Evolutionary conservation across 2,888 invertebrate genomes (phyloP).

Genomic region (Plebejus argus): DNA sequence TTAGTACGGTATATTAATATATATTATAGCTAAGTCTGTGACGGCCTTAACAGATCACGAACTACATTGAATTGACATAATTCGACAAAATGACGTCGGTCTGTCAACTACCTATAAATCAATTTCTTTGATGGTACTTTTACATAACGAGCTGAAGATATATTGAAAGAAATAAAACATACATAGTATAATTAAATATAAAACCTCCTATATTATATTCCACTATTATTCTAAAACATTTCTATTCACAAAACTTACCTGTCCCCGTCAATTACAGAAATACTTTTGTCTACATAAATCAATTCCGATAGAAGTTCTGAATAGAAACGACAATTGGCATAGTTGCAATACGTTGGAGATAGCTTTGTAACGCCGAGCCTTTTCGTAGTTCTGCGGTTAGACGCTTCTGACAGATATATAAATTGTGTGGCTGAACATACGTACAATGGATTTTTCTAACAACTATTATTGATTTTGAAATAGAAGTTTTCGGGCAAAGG

Average conservation of each 20-base stretch:
- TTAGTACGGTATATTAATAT: too few relatives aligned
- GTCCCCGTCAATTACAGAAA: constrained; percentile 25
- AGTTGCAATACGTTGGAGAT: constrained; percentile 30
- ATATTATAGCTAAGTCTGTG: too few relatives aligned
- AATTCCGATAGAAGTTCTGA: constrained; percentile 30
- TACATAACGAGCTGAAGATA: not conserved
- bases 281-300: constrained; percentile 29
- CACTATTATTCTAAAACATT: not conserved
- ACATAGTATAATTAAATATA: not conserved
- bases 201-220: not conserved
- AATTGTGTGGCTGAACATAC: constrained; percentile 60
- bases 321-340: constrained; percentile 32
- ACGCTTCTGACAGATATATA: constrained; percentile 64
- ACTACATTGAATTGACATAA: too few relatives aligned
- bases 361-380: constrained; percentile 32
- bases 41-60: too few relatives aligned
- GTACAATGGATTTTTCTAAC: constrained; percentile 62
- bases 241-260: constrained; percentile 23
- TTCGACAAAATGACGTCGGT: too few relatives aligned
- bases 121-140: not conserved
- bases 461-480: constrained; percentile 59
- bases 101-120: not conserved
- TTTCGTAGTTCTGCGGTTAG: constrained; percentile 63
- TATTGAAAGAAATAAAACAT: not conserved
- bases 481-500: constrained; percentile 49